These are phyloP conservation scores for Hedya salicella DNA, from an alignment of 2,888 invertebrate species.

Conservation along the genomic window DNA sequence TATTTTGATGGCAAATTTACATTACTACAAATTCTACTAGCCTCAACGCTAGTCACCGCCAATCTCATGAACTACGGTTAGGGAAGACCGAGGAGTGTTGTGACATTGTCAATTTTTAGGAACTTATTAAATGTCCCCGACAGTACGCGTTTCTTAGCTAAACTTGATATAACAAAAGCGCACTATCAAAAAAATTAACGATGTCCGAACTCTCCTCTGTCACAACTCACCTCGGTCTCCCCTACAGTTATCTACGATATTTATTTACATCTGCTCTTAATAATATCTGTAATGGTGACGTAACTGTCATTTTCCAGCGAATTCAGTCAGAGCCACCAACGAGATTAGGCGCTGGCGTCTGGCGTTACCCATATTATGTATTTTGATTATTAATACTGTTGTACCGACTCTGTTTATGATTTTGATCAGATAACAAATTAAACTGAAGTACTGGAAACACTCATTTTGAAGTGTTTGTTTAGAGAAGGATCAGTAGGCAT, in stretches of 20 bases:
- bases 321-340: constrained; percentile 3
- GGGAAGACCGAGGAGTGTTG: too few relatives aligned
- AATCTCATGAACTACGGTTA: too few relatives aligned
- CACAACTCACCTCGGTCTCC: too few relatives aligned
- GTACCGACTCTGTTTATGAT: constrained; percentile 20
- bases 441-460: constrained; percentile 9
- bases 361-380: constrained; percentile 23
- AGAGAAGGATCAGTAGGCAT: background rate
- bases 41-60: too few relatives aligned
- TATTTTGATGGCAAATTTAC: too few relatives aligned
- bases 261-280: background rate
- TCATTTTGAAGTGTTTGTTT: constrained; percentile 6
- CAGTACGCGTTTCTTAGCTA: too few relatives aligned
- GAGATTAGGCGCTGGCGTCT: constrained; percentile 15
- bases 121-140: too few relatives aligned
- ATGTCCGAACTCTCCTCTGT: too few relatives aligned
- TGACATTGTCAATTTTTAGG: too few relatives aligned
- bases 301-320: constrained; percentile 11
- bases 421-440: constrained; percentile 2
- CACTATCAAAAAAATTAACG: too few relatives aligned
- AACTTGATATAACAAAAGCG: too few relatives aligned
- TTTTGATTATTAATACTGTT: constrained; percentile 34
- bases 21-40: too few relatives aligned
- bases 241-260: background rate
- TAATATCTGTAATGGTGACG: constrained; percentile 4